Evolutionary conservation across 2,113 vertebrate genomes (phyloP).

Genomic region (Boleophthalmus pectinirostris): DNA sequence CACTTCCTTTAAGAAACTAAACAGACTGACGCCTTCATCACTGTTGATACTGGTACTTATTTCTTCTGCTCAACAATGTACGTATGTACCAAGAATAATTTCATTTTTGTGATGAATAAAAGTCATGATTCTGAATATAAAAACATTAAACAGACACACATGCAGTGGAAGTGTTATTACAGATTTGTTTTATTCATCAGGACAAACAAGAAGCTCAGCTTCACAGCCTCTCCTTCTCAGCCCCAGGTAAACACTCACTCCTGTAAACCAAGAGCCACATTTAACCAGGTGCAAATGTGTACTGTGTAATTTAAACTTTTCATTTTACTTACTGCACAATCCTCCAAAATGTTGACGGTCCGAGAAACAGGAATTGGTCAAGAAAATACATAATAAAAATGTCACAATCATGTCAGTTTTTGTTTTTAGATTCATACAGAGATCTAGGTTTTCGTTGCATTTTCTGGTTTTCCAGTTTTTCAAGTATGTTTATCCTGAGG

Average conservation of each 20-base stretch:
- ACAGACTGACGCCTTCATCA: no score
- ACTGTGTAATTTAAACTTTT: no score
- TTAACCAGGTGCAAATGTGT: neutral
- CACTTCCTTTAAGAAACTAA: no score
- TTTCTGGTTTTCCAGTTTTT: slow-evolving; percentile 82
- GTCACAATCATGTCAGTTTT: neutral
- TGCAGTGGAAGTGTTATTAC: neutral
- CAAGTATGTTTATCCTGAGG: slow-evolving; percentile 89
- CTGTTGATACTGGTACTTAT: neutral
- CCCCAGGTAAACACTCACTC: slow-evolving; percentile 84
- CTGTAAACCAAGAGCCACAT: no score
- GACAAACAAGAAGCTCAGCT: slow-evolving; percentile 85
- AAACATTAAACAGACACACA: no score
- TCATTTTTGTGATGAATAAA: neutral
- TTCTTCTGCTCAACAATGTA: neutral
- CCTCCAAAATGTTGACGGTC: no score
- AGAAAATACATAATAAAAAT: neutral
- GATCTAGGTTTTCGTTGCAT: neutral
- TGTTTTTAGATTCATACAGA: no score
- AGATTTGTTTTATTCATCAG: slow-evolving; percentile 63
- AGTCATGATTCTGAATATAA: neutral
- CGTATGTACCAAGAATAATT: neutral
- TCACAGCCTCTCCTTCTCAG: slow-evolving; percentile 93
- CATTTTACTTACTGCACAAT: no score
- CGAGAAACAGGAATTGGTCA: no score